Conservation (phyloP, 2,888 invertebrate species). For the Dryobota labecula region DNA sequence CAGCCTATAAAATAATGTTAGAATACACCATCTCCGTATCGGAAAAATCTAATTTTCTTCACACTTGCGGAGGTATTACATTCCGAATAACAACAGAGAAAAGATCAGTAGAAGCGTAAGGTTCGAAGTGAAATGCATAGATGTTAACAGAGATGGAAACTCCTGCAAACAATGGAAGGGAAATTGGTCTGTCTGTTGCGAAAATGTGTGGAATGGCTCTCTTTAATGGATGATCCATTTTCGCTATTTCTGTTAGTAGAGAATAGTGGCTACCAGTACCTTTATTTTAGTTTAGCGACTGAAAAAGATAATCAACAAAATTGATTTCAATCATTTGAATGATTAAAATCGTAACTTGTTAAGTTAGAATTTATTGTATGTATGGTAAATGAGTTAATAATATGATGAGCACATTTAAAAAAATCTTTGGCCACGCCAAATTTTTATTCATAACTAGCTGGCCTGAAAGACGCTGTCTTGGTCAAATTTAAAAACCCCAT, state of each 20-base stretch:
- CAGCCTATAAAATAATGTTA: constrained; percentile 38
- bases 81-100: constrained; percentile 7
- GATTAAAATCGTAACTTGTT: background rate
- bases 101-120: constrained; percentile 12
- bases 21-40: constrained; percentile 29
- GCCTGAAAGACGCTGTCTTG: no score
- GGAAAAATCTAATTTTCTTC: constrained; percentile 39
- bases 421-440: no score
- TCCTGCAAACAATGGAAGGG: background rate
- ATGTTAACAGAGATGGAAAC: background rate
- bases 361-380: background rate
- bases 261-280: background rate
- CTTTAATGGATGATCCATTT: background rate
- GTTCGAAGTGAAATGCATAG: background rate
- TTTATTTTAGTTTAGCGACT: background rate
- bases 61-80: constrained; percentile 30
- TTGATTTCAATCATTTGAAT: no score
- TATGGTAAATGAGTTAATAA: no score
- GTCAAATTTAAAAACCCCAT: no score
- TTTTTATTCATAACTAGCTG: no score
- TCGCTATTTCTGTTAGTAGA: background rate
- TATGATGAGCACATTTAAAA: background rate
- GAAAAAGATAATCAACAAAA: background rate
- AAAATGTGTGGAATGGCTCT: background rate
- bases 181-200: constrained; percentile 1